Percentiles rank a stretch among this genome's conserved stretches.
These are phyloP conservation scores for Gastracanthus pulcherrimus DNA, from an alignment of 2,888 invertebrate genomes.

Conservation along the genomic window DNA sequence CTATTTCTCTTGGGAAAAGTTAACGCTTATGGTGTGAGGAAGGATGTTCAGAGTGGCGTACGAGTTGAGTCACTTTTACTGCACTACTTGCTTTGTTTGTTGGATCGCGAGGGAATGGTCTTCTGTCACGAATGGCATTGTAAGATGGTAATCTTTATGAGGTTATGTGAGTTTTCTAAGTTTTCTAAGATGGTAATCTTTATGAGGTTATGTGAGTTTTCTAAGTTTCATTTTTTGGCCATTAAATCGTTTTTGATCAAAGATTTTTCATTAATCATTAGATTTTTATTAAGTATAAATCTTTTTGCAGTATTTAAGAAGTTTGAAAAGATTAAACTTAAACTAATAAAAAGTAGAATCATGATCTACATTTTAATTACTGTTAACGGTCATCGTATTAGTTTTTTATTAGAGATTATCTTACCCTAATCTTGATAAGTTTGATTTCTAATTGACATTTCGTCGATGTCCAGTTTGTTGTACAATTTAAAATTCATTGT, in stretches of 20 bases:
- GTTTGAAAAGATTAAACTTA: too few species aligned
- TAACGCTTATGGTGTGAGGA: slow-evolving; percentile 3
- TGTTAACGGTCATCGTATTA: too few species aligned
- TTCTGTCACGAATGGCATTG: not conserved
- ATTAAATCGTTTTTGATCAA: slow-evolving; percentile 3
- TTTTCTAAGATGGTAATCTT: not conserved
- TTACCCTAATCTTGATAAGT: too few species aligned
- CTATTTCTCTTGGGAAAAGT: slow-evolving; percentile 7
- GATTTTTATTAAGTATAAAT: too few species aligned
- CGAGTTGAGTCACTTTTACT: slow-evolving; percentile 49
- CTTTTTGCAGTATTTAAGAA: too few species aligned
- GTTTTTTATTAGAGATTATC: too few species aligned
- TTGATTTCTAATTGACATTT: too few species aligned
- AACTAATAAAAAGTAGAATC: too few species aligned
- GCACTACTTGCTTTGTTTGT: slow-evolving; percentile 52
- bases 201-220: not conserved
- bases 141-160: not conserved
- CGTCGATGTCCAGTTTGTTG: too few species aligned
- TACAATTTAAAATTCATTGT: too few species aligned
- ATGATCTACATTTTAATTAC: too few species aligned
- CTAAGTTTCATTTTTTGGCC: not conserved
- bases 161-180: not conserved
- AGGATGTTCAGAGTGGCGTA: not conserved
- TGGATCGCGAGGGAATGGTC: not conserved
- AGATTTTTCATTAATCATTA: too few species aligned